Evolutionary conservation across 2,888 invertebrate genomes (phyloP), one percentile per base, ranked within the genome.

Genomic region (Apodemia duryi): DNA sequence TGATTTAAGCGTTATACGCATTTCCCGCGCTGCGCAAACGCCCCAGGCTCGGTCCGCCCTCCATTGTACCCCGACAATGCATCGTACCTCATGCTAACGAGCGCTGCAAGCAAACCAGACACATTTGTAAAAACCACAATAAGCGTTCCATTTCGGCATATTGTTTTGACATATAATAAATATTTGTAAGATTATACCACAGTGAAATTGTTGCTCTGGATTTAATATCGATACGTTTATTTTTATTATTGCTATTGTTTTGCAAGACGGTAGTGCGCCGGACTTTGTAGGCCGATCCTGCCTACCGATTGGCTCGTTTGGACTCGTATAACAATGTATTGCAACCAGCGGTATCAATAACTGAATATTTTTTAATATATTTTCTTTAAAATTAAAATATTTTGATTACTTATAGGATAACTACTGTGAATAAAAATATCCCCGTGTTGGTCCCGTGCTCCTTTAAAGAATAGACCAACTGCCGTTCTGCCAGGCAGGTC

Each of bases 141-240:
- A 88, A 87, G 88, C 86, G 84, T 84, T 84, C 82, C 87, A 85
- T 91, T 91, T 91, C 86, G 91, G 90, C 89, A 90, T 91, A 91
- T 91, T 90, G 90, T 91, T 91, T 91, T 91, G 91, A 91, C 91
- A 90, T 91, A 91, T 86, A 91, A 91, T 91, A 91, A 91, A 91
- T 91, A 91, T 91, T 91, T 91, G 89, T 78, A 77, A 85, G 89
- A 91, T 90, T 87, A 83, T 82, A 80, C 82, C 77, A 80, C 74
- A 77, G 81, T 71, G 77, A 88, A 88, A 90, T 88, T 85, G 85
- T 78, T 71, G 77, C 70, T 72, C 79, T 77, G 89, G 87, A 89
- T 85, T 83, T 80, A 79, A 81, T 80, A 83, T 81, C 80, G 88
- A 83, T 84, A 6, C 78, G 77, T 78, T 82, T 82, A 77, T 76